phyloP scores from a whole-genome alignment of 2,797 vertebrate species.

The Coreius guichenoti region DNA sequence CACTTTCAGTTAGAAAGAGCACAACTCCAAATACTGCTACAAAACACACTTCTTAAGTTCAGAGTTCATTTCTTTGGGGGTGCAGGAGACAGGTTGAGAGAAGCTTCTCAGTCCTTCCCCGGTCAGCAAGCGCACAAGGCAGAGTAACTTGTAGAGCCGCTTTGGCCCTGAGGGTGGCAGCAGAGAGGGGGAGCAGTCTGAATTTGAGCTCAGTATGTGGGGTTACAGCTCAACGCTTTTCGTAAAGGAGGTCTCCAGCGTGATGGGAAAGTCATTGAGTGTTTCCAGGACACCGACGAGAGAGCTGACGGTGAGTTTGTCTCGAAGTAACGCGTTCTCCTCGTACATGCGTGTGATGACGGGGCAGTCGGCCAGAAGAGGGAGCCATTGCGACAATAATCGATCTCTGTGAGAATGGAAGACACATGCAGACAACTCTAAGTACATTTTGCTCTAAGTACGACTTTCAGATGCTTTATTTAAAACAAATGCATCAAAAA shows the following conservation, averaged over 20 bases:
- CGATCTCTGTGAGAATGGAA: slow-evolving; percentile 82
- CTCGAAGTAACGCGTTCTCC: slow-evolving; percentile 89
- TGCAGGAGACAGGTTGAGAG: not conserved
- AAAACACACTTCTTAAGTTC: slow-evolving; percentile 4
- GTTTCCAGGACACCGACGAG: slow-evolving; percentile 91
- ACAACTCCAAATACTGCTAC: slow-evolving; percentile 27
- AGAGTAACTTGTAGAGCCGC: not conserved
- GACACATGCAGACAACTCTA: not conserved
- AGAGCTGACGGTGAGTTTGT: slow-evolving; percentile 85
- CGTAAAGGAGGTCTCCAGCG: slow-evolving; percentile 90
- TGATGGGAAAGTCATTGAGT: slow-evolving; percentile 90
- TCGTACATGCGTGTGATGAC: slow-evolving; percentile 89
- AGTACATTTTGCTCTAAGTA: not conserved
- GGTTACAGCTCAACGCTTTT: slow-evolving; percentile 95
- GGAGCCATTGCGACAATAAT: slow-evolving; percentile 92
- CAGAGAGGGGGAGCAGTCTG: slow-evolving; percentile 11
- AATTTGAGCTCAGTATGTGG: not conserved
- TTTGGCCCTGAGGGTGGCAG: slow-evolving; percentile 18
- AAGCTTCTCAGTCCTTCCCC: slow-evolving; percentile 3
- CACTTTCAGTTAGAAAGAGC: not conserved
- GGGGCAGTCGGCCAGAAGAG: slow-evolving; percentile 87
- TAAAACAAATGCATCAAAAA: not conserved
- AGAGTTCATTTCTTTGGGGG: slow-evolving; percentile 15
- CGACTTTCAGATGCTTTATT: not conserved
- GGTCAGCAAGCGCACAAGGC: not conserved